Base-by-base conservation (phyloP, 2,113 vertebrate genomes). In the Aegotheles bennettii region DNA sequence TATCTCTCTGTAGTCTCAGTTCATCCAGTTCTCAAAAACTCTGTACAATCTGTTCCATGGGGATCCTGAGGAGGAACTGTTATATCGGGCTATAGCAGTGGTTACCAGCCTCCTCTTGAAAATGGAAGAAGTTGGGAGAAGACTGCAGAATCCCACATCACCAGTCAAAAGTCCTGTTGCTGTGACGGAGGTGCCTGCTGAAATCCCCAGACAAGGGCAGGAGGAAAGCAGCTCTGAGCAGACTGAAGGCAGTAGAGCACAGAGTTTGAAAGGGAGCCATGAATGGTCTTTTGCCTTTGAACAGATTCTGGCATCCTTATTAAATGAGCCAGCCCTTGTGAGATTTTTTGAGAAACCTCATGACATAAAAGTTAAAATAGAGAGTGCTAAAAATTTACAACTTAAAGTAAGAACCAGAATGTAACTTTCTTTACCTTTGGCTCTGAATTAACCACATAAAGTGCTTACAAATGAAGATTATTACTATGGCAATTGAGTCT, bases 231-330 rank as follows among this genome's bases (percentile, higher is more conserved):
- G 45, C 38, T 64, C 89, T 38, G 87, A 54, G 36, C 94, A 84
- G 68, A 31, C 57, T 36, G 93, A 84, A 43, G 42, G 67, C 60
- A 40, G 57, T 2, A 91, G 83, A 94, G 51, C 65, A 18, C 81
- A 82, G 64, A 69, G 74, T 63, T 82, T 85, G 67, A 96, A 77
- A 65, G 92, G 95, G 5, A 98, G 92, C 47, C 96, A 96, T 5
- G 98, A 99, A 45, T 99, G 99, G 99, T 99, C 99, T 15, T 99
- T 99, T 93, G 98, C 99, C 16, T 99, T 99, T 38, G 99, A 99
- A 93, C 99, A 99, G 98, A 98, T 99, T 76, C 97, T 99, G 76
- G 99, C 99, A 0, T 99, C 99, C 16, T 98, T 99, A 74, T 98
- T 99, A 80, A 99, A 99, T 74, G 99, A 99, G 94, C 99, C 99